These are phyloP conservation scores for Clupea harengus DNA, from an alignment of 2,113 vertebrate genomes.

Conservation along the genomic window DNA sequence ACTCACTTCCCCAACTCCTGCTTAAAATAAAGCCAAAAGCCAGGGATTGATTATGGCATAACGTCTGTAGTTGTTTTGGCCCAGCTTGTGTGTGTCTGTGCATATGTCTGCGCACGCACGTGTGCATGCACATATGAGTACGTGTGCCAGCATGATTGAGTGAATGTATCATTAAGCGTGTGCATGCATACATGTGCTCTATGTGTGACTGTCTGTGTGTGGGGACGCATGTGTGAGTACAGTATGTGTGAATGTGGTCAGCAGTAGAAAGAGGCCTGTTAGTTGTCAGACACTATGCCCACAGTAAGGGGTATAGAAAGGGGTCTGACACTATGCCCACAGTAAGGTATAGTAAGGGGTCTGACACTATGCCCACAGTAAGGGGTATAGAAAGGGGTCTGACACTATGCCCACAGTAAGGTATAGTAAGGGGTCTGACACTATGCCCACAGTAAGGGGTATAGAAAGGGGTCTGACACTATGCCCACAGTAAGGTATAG, in stretches of 20 bases:
- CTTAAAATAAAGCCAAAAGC: background rate
- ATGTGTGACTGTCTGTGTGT: background rate
- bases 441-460: no score
- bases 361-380: no score
- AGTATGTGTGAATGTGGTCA: background rate
- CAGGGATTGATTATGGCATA: background rate
- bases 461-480: no score
- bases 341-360: background rate
- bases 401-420: no score
- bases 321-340: no score
- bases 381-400: no score
- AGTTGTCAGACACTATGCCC: no score
- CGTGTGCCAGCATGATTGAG: background rate
- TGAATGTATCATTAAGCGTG: background rate
- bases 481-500: no score
- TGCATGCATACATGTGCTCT: background rate
- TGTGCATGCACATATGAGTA: background rate
- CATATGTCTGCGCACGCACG: background rate
- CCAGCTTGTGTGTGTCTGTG: background rate
- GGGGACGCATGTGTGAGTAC: background rate
- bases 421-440: no score
- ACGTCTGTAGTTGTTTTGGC: background rate
- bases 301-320: no score
- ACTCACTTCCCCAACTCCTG: background rate
- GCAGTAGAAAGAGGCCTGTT: background rate